Evolutionary conservation across 2,113 vertebrate genomes (phyloP).

Genomic region (Falcunculus frontatus): DNA sequence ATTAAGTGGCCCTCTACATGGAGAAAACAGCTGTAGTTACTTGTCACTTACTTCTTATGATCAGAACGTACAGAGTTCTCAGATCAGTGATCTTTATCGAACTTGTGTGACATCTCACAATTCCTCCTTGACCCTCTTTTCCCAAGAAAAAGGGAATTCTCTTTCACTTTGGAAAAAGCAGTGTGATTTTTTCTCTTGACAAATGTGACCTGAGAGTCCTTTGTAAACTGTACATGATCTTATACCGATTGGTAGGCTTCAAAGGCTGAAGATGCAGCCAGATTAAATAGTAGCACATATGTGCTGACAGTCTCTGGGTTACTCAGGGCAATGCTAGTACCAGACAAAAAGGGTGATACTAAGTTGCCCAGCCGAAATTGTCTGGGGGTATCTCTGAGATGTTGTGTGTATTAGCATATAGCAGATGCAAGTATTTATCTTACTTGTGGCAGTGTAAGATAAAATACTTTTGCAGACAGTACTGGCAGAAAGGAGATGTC

Average conservation of each 20-base stretch:
- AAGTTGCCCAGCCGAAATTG: not conserved
- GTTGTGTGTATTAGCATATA: not conserved
- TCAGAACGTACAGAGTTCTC: not conserved
- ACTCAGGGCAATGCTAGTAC: not conserved
- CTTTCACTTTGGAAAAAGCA: not conserved
- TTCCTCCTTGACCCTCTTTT: not conserved
- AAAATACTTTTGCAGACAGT: not conserved
- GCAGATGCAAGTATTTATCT: fast-evolving
- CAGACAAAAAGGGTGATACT: not conserved
- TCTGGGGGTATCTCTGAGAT: not conserved
- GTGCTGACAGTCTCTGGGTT: not conserved
- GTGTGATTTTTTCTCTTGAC: not conserved
- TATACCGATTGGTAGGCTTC: not conserved
- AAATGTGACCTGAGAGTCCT: not conserved
- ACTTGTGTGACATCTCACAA: not conserved
- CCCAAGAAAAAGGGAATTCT: not conserved
- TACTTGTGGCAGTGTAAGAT: not conserved
- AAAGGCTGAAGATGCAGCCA: not conserved
- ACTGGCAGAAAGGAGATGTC: not conserved
- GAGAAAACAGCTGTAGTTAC: not conserved
- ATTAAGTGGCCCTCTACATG: not conserved
- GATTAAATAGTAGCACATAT: not conserved
- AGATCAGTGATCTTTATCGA: not conserved
- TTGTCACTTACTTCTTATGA: not conserved
- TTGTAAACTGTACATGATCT: not conserved